phyloP scores from a whole-genome alignment of 1,140 invertebrate genomes.

The Trinorchestia longiramus region DNA sequence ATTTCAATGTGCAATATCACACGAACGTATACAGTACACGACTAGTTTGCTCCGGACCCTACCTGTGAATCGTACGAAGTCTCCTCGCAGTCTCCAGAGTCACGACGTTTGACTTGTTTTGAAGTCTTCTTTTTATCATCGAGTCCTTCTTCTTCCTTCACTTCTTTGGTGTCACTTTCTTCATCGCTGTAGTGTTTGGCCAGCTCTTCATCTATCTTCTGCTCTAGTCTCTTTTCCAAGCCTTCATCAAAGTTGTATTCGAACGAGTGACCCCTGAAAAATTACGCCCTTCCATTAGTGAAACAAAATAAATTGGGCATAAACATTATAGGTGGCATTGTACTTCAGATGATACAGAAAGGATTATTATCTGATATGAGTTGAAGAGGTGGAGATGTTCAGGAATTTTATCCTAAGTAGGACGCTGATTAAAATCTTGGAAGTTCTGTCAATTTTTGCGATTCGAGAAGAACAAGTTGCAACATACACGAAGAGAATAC shows the following conservation, averaged over 20 bases:
- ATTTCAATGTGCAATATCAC: too few relatives aligned
- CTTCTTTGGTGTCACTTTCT: slow-evolving; percentile 38
- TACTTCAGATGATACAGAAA: not conserved
- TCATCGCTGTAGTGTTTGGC: slow-evolving; percentile 35
- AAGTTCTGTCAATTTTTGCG: too few relatives aligned
- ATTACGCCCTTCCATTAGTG: not conserved
- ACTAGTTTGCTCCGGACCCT: too few relatives aligned
- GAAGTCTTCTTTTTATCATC: slow-evolving; percentile 51
- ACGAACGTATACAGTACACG: too few relatives aligned
- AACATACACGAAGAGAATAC: too few relatives aligned
- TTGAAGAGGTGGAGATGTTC: not conserved
- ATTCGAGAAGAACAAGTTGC: too few relatives aligned
- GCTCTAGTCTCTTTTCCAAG: slow-evolving; percentile 1
- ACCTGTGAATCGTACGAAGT: slow-evolving; percentile 51
- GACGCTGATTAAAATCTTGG: too few relatives aligned
- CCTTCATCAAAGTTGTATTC: slow-evolving; percentile 36
- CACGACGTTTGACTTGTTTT: slow-evolving; percentile 15
- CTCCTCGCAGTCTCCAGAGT: slow-evolving; percentile 36
- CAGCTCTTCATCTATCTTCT: slow-evolving; percentile 46
- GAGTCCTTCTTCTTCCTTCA: slow-evolving; percentile 5
- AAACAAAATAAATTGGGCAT: not conserved
- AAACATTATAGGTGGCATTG: not conserved
- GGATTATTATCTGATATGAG: not conserved
- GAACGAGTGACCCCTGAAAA: not conserved
- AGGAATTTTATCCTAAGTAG: too few relatives aligned